Evolutionary conservation across 2,113 vertebrate genomes (phyloP).

Genomic region (Pungitius pungitius): DNA sequence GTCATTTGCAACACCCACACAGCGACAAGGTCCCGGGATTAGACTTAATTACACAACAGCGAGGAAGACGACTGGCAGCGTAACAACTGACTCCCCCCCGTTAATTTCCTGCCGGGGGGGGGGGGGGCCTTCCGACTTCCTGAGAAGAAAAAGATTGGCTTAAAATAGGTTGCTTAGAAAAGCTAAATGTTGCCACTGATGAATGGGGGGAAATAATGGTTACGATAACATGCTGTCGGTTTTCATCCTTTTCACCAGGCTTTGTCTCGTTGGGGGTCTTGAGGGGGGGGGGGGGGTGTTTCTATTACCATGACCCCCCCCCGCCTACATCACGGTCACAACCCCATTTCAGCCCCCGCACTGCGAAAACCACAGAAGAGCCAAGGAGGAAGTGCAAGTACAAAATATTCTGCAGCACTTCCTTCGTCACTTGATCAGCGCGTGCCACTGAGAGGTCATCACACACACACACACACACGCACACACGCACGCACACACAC

Average conservation of each 20-base stretch:
- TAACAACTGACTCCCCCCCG: conserved; percentile 69
- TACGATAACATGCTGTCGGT: neutral
- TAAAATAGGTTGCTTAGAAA: conserved; percentile 47
- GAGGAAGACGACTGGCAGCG: conserved; percentile 72
- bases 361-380: conserved; percentile 17
- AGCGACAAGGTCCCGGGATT: conserved; percentile 68
- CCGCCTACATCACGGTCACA: conserved; percentile 6
- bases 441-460: conserved; percentile 34
- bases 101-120: conserved; percentile 72
- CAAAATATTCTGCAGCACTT: conserved; percentile 52
- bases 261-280: neutral
- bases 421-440: conserved; percentile 31
- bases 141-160: conserved; percentile 27
- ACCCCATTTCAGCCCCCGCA: neutral
- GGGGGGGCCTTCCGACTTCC: conserved; percentile 59
- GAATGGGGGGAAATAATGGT: neutral
- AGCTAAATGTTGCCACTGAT: neutral
- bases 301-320: neutral
- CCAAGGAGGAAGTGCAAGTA: conserved; percentile 49
- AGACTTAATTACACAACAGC: conserved; percentile 77
- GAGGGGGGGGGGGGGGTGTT: neutral
- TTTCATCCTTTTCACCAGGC: neutral
- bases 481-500: too few relatives aligned
- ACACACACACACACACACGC: too few relatives aligned
- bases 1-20: conserved; percentile 69